Base-by-base conservation (phyloP, 2,113 vertebrate species). In the Xenopus tropicalis region DNA sequence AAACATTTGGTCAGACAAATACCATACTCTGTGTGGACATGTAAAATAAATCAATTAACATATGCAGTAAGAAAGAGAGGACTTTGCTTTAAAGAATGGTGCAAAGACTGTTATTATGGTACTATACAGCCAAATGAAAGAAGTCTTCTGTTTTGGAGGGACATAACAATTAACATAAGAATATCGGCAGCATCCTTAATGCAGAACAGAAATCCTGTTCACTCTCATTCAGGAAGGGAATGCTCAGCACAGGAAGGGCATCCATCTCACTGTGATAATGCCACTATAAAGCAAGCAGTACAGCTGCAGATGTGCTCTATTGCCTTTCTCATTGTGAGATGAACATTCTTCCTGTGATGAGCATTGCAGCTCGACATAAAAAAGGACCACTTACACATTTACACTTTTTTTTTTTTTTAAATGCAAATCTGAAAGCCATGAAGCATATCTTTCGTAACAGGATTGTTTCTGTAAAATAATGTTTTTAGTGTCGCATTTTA, bases 211-310 rank as follows among this genome's bases (percentile, higher is more conserved):
- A 75, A 69, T 54, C 66, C 65, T 69, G 72, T 48, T 68, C 44
- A 21, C 16, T 58, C 46, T 29, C 66, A 21, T 62, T 54, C 66
- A 76, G 66, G 54, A 74, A 74, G 43, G 72, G 64, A 66, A n/a
- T 25, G 43, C 64, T 59, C 54, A 61, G 59, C 64, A 74, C 72
- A 74, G 72, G 73, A 76, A 69, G 73, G 73, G 44, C 73, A 76
- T 68, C 66, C 14, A 76, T 69, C 66, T 63, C 46, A 4, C 46
- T 61, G 48, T 66, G 16, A 63, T 44, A 61, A 56, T 58, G 58
- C 72, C 46, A 54, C 43, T 61, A 61, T 54, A 12, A 59, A 59
- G 63, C 46, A 52, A 12, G 62, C 62, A 48, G 62, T 66, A 66
- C 71, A 74, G 72, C 73, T 75, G 72, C 72, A 69, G 72, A 56